These are phyloP conservation scores for Erebia epiphron DNA, from an alignment of 2,888 invertebrate genomes.

Conservation along the genomic window DNA sequence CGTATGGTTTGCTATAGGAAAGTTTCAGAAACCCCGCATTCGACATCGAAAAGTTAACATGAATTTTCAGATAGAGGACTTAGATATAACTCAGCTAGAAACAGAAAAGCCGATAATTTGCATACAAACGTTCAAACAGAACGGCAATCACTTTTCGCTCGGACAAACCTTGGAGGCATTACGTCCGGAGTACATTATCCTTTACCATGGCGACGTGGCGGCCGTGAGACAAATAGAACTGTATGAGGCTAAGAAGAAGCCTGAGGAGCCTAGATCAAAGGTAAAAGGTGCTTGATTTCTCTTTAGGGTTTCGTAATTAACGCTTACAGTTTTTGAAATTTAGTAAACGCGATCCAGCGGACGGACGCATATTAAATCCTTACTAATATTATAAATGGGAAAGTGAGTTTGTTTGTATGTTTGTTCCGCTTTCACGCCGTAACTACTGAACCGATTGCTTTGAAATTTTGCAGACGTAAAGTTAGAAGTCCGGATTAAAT, in stretches of 20 bases:
- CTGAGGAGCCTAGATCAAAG: constrained; percentile 79
- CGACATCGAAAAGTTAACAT: not conserved
- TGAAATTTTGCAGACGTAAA: too few relatives aligned
- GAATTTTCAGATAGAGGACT: constrained; percentile 83
- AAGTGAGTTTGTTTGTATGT: too few relatives aligned
- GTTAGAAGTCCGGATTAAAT: too few relatives aligned
- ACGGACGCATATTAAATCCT: not conserved
- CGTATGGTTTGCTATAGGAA: too few relatives aligned
- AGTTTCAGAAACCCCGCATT: too few relatives aligned
- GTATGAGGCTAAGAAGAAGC: constrained; percentile 85
- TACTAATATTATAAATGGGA: too few relatives aligned
- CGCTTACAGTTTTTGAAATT: not conserved
- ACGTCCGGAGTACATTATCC: constrained; percentile 91
- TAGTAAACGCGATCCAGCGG: too few relatives aligned
- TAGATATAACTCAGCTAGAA: constrained; percentile 85
- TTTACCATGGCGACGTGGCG: constrained; percentile 95
- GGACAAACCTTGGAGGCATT: constrained; percentile 86
- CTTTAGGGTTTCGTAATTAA: not conserved
- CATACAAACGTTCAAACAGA: constrained; percentile 90
- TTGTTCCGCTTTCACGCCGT: too few relatives aligned
- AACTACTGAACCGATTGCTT: too few relatives aligned
- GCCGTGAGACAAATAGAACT: constrained; percentile 96
- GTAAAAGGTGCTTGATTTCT: not conserved
- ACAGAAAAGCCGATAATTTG: constrained; percentile 86
- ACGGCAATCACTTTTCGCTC: constrained; percentile 87